Base-by-base conservation (phyloP, 2,797 vertebrate genomes). In the Microchirus variegatus region DNA sequence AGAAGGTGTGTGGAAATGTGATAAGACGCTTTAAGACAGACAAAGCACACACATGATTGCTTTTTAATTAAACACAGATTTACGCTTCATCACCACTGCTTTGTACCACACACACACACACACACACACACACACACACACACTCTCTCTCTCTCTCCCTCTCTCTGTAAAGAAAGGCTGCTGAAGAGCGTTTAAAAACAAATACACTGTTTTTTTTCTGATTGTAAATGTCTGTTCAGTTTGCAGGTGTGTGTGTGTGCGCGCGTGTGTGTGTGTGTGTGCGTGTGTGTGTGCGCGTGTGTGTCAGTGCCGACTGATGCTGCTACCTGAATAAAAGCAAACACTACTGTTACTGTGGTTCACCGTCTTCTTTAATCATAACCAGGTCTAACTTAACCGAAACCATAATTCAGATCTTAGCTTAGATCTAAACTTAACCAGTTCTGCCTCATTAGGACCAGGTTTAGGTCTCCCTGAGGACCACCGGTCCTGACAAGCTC, bases 271-370 rank as follows among this genome's bases (percentile, higher is more conserved):
- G 55, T 41, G 14, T 52, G 55, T 46, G 53, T 12, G 52, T 49
- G 57, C 5, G 42, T 49, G 9, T 26, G 17, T 19, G 35, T 67
- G 22, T 3, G 41, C 44, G 18, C 38, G 35, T 17, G 51, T 26
- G 52, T 18, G 75, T 35, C 82, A 79, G 67, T 63, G 67, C 64
- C 83, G 81, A 89, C 63, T 73, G 84, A 87, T 80, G 83, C 89
- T 86, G 85, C 87, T 90, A 85, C 74, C 76, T 85, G 69, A 90
- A 91, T 90, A 86, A 90, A 91, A 87, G 57, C 78, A 78, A 83
- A 78, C 44, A 9, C 26, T 37, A 40, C 64, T 44, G 31, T 61
- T 16, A 35, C 35, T 70, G 17, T 53, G 45, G 71, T 60, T 44
- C 51, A 64, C 75, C 36, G 47, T 58, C 61, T 67, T 15, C 62